Evolutionary conservation across 2,113 vertebrate genomes (phyloP).

Genomic region (Aramus guarauna): DNA sequence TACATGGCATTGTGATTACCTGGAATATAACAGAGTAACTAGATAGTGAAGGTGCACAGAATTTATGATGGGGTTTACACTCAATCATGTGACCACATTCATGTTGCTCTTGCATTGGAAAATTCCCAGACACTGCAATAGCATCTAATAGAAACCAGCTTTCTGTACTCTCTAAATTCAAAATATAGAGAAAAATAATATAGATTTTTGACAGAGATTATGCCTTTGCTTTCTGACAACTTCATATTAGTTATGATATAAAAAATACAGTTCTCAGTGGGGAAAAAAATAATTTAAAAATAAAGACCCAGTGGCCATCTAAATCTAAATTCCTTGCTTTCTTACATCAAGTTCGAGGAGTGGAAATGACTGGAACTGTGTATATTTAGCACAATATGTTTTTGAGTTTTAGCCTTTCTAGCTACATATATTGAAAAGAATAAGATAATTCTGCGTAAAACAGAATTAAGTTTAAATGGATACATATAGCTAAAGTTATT

Average conservation of each 20-base stretch:
- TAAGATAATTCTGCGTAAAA: background rate
- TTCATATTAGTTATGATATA: background rate
- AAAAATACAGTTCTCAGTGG: background rate
- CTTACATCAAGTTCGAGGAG: slow-evolving; percentile 30
- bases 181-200: background rate
- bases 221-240: background rate
- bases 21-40: slow-evolving; percentile 14
- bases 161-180: slow-evolving; percentile 8
- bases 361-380: background rate
- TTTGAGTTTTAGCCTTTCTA: background rate
- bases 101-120: slow-evolving; percentile 26
- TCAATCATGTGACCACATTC: background rate
- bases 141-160: background rate
- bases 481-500: background rate
- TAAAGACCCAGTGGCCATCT: background rate
- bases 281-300: background rate
- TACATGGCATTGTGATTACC: background rate
- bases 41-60: background rate
- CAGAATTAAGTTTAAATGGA: background rate
- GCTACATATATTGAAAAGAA: background rate
- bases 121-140: slow-evolving; percentile 16
- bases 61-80: background rate
- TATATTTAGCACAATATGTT: background rate
- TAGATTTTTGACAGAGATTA: background rate
- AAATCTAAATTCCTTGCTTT: background rate